Percentiles rank a stretch among this genome's conserved stretches.
Evolutionary conservation across 2,113 vertebrate genomes (phyloP).

Genomic region (Cinclus mexicanus): DNA sequence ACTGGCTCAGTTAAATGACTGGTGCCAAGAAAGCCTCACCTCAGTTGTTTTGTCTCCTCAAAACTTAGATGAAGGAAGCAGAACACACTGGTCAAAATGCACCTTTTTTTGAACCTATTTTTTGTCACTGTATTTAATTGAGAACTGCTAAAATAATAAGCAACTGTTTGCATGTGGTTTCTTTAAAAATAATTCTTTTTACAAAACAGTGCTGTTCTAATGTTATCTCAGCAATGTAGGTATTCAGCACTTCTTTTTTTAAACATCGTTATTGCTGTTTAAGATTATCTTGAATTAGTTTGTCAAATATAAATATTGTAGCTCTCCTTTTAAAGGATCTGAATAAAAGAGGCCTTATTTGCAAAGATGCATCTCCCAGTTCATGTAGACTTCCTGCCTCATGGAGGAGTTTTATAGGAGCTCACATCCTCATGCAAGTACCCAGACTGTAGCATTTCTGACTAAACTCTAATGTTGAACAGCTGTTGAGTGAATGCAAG

Average conservation of each 20-base stretch:
- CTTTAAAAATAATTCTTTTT: background rate
- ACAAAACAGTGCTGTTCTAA: background rate
- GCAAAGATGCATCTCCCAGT: background rate
- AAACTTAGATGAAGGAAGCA: background rate
- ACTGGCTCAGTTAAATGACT: background rate
- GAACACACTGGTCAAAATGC: background rate
- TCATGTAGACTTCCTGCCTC: background rate
- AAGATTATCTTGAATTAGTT: background rate
- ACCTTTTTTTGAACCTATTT: background rate
- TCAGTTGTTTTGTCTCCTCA: background rate
- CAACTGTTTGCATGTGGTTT: background rate
- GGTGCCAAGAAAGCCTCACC: background rate
- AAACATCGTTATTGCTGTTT: background rate
- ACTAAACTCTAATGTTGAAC: conserved; percentile 46
- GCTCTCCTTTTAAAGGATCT: background rate
- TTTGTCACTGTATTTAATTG: background rate
- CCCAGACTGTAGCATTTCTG: background rate
- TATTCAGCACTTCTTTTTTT: background rate
- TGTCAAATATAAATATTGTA: background rate
- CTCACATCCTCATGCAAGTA: background rate
- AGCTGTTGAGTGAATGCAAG: conserved; percentile 27
- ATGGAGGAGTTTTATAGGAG: background rate
- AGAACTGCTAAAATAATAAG: background rate
- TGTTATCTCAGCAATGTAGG: background rate
- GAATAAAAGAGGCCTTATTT: background rate